Evolutionary conservation across 2,797 vertebrate species (phyloP).

Genomic region (Pogonophryne albipinna): DNA sequence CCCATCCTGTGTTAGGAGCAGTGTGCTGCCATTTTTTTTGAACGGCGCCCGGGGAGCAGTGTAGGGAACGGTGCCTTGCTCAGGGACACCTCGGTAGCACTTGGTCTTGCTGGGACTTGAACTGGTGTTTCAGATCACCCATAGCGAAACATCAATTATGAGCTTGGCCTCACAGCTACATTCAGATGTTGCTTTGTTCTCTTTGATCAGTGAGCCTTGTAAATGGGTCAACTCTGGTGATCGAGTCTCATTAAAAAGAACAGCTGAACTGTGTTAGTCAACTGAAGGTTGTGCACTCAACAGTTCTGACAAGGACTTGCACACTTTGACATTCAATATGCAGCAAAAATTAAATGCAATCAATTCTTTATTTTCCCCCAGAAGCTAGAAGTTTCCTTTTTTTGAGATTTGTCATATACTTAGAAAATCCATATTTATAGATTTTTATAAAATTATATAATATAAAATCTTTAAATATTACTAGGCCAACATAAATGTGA

Average conservation of each 20-base stretch:
- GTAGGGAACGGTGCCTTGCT: too few relatives aligned
- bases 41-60: too few relatives aligned
- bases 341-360: neutral
- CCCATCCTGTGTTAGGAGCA: too few relatives aligned
- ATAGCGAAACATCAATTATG: constrained; percentile 33
- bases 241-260: constrained; percentile 42
- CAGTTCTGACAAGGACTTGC: neutral
- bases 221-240: constrained; percentile 40
- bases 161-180: constrained; percentile 20
- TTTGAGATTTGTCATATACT: neutral
- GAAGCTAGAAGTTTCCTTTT: neutral
- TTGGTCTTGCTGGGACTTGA: too few relatives aligned
- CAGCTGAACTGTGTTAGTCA: constrained; percentile 26
- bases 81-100: too few relatives aligned
- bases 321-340: neutral
- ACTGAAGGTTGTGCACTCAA: neutral
- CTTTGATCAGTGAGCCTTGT: constrained; percentile 23
- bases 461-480: neutral
- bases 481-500: constrained; percentile 3
- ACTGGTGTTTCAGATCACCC: neutral
- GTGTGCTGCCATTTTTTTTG: too few relatives aligned
- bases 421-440: neutral
- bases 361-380: neutral
- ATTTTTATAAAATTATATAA: neutral
- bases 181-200: constrained; percentile 31